A percentile compares a stretch with the other conserved stretches of the same genome.
Evolutionary conservation across 2,797 vertebrate species (phyloP).

Genomic region (Paratrypauchen microcephalus): DNA sequence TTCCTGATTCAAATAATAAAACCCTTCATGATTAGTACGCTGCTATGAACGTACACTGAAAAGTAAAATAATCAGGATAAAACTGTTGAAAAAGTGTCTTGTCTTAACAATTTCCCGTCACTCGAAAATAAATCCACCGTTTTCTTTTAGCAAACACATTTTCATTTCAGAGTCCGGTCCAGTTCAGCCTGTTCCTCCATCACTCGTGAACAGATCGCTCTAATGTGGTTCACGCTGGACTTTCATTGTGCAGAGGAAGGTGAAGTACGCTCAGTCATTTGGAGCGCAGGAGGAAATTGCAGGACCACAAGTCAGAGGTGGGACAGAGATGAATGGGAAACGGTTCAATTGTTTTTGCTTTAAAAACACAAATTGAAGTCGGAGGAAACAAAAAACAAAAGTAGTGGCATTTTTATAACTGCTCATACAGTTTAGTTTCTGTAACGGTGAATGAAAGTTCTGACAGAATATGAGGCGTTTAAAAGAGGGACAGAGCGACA

Average conservation of each 20-base stretch:
- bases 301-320: neutral
- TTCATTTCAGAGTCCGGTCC: neutral
- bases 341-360: constrained; percentile 1
- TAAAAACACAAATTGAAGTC: neutral
- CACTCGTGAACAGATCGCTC: neutral
- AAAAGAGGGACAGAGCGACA: no score
- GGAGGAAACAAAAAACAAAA: constrained; percentile 1
- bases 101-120: neutral
- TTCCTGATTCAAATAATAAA: no score
- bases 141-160: neutral
- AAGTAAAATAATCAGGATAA: neutral
- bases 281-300: neutral
- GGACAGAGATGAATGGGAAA: constrained; percentile 3
- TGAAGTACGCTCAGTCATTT: neutral
- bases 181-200: neutral
- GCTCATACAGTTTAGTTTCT: no score
- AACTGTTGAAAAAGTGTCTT: neutral
- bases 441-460: no score
- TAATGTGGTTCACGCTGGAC: neutral
- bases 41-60: no score
- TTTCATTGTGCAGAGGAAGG: neutral
- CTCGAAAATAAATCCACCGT: neutral
- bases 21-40: no score
- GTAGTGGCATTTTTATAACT: no score
- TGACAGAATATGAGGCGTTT: no score